phyloP scores from a whole-genome alignment of 2,797 vertebrate species.

The Triplophysa bombifrons region DNA sequence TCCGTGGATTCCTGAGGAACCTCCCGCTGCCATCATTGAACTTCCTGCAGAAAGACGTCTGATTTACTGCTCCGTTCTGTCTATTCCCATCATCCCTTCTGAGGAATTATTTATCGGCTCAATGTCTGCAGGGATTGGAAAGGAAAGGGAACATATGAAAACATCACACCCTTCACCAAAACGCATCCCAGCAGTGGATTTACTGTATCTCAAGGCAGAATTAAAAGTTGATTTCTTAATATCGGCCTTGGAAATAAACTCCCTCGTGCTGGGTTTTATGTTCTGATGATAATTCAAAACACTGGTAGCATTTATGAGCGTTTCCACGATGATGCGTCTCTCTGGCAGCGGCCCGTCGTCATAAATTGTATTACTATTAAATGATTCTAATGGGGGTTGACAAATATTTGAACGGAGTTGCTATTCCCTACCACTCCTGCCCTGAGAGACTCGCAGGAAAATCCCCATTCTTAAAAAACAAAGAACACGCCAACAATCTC shows the following conservation, averaged over 20 bases:
- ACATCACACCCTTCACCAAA: constrained; percentile 38
- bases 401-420: constrained; percentile 93
- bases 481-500: constrained; percentile 83
- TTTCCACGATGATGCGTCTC: constrained; percentile 83
- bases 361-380: constrained; percentile 96
- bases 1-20: constrained; percentile 74
- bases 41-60: constrained; percentile 63
- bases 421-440: constrained; percentile 86
- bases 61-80: constrained; percentile 60
- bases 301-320: constrained; percentile 86
- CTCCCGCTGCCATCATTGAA: constrained; percentile 78
- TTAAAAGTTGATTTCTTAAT: constrained; percentile 51
- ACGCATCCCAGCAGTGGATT: constrained; percentile 2
- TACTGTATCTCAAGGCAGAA: constrained; percentile 36
- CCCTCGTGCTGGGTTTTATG: constrained; percentile 60
- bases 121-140: constrained; percentile 56
- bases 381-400: constrained; percentile 98
- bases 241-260: constrained; percentile 64
- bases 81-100: constrained; percentile 55
- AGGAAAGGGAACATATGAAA: constrained; percentile 39
- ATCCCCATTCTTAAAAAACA: constrained; percentile 80
- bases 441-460: constrained; percentile 78
- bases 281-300: constrained; percentile 81
- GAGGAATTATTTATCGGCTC: constrained; percentile 61
- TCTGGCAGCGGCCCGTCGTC: constrained; percentile 88